Base-by-base conservation (phyloP, 2,888 invertebrate species). In the Pollenia angustigena region DNA sequence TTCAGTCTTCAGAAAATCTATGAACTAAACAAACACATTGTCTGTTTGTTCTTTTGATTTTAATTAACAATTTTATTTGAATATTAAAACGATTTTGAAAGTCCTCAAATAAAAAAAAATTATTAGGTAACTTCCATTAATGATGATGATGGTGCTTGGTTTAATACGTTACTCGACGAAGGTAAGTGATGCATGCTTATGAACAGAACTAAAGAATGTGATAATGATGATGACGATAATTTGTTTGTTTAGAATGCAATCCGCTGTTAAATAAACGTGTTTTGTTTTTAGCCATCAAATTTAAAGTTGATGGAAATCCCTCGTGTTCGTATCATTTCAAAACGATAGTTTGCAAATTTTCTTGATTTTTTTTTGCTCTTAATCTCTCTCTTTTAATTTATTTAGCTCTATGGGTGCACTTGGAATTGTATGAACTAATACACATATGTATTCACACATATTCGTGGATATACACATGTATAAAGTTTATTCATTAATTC, bases 331-430 rank as follows among this genome's bases (percentile, higher is more conserved):
- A 23, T 50, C 18, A 68, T 50, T 32, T 18, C 14, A 56, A 44
- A 78, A n/a, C 11, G 56, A n/a, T 52, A 12, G 44, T 76, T 44
- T 23, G 14, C 23, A n/a, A 42, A 54, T 58, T 74, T 48, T 23
- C 11, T 40, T 52, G 23, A 14, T 16, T 56, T 68, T 78, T 4
- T 16, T 78, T 68, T 32, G 52, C 16, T 60, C 7, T 11, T 32
- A 32, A 32, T 11, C 18, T 11, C 16, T n/a, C 50, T 48, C 68
- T 42, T 40, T 52, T 66, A 14, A 32, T 56, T 68, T 78, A 12
- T 16, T 78, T 68, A 54, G 52, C 16, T 60, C 2, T 11, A 16
- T 44, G 42, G 50, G 18, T 16, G n/a, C 54, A 62, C n/a, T 40
- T 54, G n/a, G 50, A 69, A 16, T 18, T 58, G 40, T 42, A 79